These are phyloP conservation scores for Lagria hirta DNA, from an alignment of 2,888 invertebrate species.

Conservation along the genomic window DNA sequence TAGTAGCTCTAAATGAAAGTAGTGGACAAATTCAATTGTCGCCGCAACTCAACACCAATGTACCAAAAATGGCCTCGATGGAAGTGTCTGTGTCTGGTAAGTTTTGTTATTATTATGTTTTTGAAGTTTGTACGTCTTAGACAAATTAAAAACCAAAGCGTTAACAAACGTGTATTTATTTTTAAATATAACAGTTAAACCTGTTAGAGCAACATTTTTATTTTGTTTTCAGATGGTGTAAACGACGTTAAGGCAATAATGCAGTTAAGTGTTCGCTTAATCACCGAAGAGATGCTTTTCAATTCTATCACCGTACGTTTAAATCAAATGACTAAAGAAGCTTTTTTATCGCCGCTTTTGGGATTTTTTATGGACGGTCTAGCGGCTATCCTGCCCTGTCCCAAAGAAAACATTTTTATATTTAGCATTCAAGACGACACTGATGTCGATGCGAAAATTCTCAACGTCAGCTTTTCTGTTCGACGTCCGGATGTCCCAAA, in stretches of 20 bases:
- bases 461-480: slow-evolving; percentile 94
- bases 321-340: slow-evolving; percentile 90
- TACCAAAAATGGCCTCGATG: slow-evolving; percentile 90
- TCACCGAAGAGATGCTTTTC: slow-evolving; percentile 91
- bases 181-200: neutral
- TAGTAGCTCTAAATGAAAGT: slow-evolving; percentile 79
- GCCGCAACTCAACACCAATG: slow-evolving; percentile 92
- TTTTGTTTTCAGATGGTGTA: slow-evolving; percentile 81
- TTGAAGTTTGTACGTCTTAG: too few relatives aligned
- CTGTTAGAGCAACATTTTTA: slow-evolving; percentile 6
- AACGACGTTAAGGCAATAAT: slow-evolving; percentile 93
- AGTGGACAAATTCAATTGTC: slow-evolving; percentile 85
- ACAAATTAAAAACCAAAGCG: neutral
- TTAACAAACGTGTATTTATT: neutral
- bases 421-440: slow-evolving; percentile 93
- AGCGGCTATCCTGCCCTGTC: slow-evolving; percentile 89
- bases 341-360: slow-evolving; percentile 85
- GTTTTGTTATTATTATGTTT: too few relatives aligned
- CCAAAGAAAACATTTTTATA: slow-evolving; percentile 87
- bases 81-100: slow-evolving; percentile 85
- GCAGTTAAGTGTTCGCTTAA: slow-evolving; percentile 84
- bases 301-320: slow-evolving; percentile 92
- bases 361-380: slow-evolving; percentile 87
- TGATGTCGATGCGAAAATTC: slow-evolving; percentile 80
- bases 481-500: slow-evolving; percentile 76